phyloP scores from a whole-genome alignment of 2,113 vertebrate species.

The Blennius ocellaris region DNA sequence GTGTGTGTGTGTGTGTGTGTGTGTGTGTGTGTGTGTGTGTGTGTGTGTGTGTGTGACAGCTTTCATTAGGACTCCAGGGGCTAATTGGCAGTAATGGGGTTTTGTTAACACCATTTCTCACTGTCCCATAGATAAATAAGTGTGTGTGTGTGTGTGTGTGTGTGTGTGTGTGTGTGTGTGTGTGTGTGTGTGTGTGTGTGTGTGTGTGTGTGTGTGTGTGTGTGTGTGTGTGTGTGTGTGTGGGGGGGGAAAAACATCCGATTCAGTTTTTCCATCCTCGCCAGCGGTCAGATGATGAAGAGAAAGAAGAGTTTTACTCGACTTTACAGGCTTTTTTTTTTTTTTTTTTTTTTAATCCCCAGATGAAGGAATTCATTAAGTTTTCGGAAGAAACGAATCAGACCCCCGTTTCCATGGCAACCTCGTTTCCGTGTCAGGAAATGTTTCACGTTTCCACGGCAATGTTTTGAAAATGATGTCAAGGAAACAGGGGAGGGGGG shows the following conservation, averaged over 20 bases:
- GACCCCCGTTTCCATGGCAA: too few relatives aligned
- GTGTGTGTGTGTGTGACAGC: conserved; percentile 18
- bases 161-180: background rate
- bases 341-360: too few relatives aligned
- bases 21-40: conserved; percentile 23
- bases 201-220: too few relatives aligned
- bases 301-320: background rate
- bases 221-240: too few relatives aligned
- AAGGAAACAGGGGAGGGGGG: too few relatives aligned
- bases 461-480: too few relatives aligned
- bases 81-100: conserved; percentile 72
- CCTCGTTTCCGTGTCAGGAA: too few relatives aligned
- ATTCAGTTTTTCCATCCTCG: conserved; percentile 9
- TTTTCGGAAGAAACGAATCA: too few relatives aligned
- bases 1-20: conserved; percentile 7
- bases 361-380: too few relatives aligned
- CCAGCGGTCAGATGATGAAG: background rate
- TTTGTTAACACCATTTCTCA: conserved; percentile 64
- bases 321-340: too few relatives aligned
- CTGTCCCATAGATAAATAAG: conserved; percentile 20
- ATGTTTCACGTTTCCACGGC: too few relatives aligned
- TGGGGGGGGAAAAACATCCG: conserved; percentile 20
- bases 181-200: background rate
- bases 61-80: conserved; percentile 60
- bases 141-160: background rate